These are phyloP conservation scores for Nibea coibor DNA, from an alignment of 2,113 vertebrate species.

Conservation along the genomic window DNA sequence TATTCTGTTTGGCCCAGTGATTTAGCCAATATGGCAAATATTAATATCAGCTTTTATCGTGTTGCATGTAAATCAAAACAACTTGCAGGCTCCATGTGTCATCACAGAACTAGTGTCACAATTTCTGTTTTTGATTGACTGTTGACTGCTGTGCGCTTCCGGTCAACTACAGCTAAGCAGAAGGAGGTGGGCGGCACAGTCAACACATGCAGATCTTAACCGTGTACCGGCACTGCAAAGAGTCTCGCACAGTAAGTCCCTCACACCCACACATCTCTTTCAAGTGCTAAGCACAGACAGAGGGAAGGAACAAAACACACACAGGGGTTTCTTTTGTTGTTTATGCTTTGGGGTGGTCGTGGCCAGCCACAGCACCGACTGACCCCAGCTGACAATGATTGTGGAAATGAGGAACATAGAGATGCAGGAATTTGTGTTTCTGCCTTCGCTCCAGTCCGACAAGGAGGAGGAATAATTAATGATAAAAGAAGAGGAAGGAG, in stretches of 20 bases:
- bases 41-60: not conserved
- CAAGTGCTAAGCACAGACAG: conserved; percentile 41
- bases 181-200: conserved; percentile 60
- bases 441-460: not conserved
- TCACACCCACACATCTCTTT: conserved; percentile 59
- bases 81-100: not conserved
- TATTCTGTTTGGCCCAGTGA: not conserved
- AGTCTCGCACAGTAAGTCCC: conserved; percentile 55
- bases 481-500: not conserved
- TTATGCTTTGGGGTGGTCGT: conserved; percentile 46
- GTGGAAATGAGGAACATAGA: conserved; percentile 6
- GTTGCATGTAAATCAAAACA: not conserved
- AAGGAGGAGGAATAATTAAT: not conserved
- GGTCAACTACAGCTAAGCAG: conserved; percentile 19
- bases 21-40: not conserved
- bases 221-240: conserved; percentile 6
- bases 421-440: not conserved
- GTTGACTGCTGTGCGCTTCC: not conserved
- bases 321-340: conserved; percentile 35
- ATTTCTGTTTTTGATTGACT: not conserved
- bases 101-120: not conserved
- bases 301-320: conserved; percentile 36
- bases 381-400: not conserved
- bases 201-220: conserved; percentile 33
- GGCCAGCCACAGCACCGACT: conserved; percentile 1